Percentiles rank a stretch among this genome's conserved stretches.
These are phyloP conservation scores for Drosophila hawaiiensis DNA, from an alignment of 2,888 invertebrate genomes.

Conservation along the genomic window DNA sequence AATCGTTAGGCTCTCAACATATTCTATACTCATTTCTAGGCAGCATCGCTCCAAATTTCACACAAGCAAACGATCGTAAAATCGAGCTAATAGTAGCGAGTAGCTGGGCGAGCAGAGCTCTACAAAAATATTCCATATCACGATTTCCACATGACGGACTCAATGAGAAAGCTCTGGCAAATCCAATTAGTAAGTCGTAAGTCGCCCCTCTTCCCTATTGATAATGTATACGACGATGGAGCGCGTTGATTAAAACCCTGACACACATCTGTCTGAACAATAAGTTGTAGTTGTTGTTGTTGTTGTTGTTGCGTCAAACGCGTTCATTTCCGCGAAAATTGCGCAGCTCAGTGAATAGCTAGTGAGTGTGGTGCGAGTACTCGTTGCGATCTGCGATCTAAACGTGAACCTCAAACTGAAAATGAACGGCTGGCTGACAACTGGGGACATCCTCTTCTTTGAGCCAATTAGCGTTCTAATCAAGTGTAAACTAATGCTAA, in stretches of 20 bases:
- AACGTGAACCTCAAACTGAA: not conserved
- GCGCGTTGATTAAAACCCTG: conserved; percentile 47
- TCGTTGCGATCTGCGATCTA: conserved; percentile 1
- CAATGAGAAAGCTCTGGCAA: conserved; percentile 8
- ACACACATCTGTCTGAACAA: conserved; percentile 48
- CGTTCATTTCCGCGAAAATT: conserved; percentile 68
- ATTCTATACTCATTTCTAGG: not conserved
- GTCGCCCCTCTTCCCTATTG: not conserved
- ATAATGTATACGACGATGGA: conserved; percentile 9
- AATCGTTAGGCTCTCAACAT: not conserved
- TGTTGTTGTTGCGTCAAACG: conserved; percentile 8
- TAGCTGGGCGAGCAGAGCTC: not conserved
- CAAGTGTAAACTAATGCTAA: conserved; percentile 81
- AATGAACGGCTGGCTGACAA: conserved; percentile 8
- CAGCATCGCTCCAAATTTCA: not conserved
- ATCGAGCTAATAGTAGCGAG: not conserved
- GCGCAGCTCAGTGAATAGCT: conserved; percentile 65
- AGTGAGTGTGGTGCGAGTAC: conserved; percentile 27
- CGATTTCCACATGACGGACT: conserved; percentile 18
- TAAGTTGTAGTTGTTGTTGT: conserved; percentile 2
- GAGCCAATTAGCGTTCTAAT: conserved; percentile 79
- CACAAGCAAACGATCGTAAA: not conserved
- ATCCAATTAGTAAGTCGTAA: conserved; percentile 12
- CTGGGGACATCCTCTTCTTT: conserved; percentile 29
- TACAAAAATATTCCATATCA: conserved; percentile 2